These are phyloP conservation scores for Sinohyriopsis cumingii DNA, from an alignment of 2,888 invertebrate genomes.

Conservation along the genomic window DNA sequence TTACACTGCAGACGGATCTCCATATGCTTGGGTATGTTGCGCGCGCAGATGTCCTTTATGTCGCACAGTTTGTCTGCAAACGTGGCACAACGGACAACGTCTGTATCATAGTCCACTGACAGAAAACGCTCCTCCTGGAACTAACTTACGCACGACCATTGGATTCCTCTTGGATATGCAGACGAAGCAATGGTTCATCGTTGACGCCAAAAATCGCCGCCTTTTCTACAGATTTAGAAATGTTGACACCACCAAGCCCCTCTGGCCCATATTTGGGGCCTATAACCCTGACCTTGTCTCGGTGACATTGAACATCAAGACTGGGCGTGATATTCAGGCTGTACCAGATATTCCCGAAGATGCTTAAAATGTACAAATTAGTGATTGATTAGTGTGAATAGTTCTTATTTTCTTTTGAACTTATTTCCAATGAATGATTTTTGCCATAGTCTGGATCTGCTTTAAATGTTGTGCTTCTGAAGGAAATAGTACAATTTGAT, in stretches of 20 bases:
- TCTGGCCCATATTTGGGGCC: slow-evolving; percentile 49
- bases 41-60: slow-evolving; percentile 50
- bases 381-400: not conserved
- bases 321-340: slow-evolving; percentile 42
- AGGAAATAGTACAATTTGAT: too few species aligned
- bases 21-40: slow-evolving; percentile 40
- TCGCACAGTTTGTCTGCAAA: slow-evolving; percentile 45
- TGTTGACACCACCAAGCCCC: slow-evolving; percentile 40
- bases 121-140: slow-evolving; percentile 42
- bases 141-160: slow-evolving; percentile 40
- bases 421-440: too few species aligned
- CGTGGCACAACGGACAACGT: slow-evolving; percentile 45
- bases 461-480: too few species aligned
- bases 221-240: slow-evolving; percentile 39
- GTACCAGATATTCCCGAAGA: slow-evolving; percentile 43
- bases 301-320: slow-evolving; percentile 36
- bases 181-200: slow-evolving; percentile 39
- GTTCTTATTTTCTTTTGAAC: too few species aligned
- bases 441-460: too few species aligned
- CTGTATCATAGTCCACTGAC: slow-evolving; percentile 44
- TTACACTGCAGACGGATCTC: slow-evolving; percentile 45
- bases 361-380: slow-evolving; percentile 11
- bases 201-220: slow-evolving; percentile 42
- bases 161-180: slow-evolving; percentile 46
- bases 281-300: slow-evolving; percentile 46